These are phyloP conservation scores for Acrossocheilus wenchowensis DNA, from an alignment of 2,797 vertebrate species.

Conservation along the genomic window DNA sequence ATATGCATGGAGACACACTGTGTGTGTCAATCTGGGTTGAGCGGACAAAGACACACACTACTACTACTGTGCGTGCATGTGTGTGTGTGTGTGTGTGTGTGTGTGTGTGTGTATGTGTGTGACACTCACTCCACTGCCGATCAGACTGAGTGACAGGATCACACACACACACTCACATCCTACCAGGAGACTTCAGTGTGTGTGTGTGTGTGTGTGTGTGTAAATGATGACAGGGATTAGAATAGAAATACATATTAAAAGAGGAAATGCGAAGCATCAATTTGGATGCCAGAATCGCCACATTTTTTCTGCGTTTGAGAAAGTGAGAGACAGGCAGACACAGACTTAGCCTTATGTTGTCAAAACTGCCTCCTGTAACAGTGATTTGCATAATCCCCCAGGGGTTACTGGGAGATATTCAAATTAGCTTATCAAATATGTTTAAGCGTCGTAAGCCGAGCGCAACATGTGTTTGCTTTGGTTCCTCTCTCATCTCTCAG, in stretches of 20 bases:
- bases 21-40: constrained; percentile 8
- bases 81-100: constrained; percentile 27
- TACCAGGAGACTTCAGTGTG: constrained; percentile 50
- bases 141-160: constrained; percentile 69
- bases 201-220: constrained; percentile 39
- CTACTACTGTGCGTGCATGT: constrained; percentile 8
- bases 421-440: constrained; percentile 50
- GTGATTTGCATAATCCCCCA: constrained; percentile 52
- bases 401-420: constrained; percentile 47
- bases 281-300: constrained; percentile 58
- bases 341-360: constrained; percentile 47
- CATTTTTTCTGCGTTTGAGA: constrained; percentile 14
- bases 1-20: not conserved
- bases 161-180: constrained; percentile 43
- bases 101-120: constrained; percentile 47
- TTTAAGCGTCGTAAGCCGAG: constrained; percentile 31
- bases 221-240: constrained; percentile 69
- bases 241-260: constrained; percentile 67
- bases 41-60: not conserved
- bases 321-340: constrained; percentile 38
- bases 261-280: constrained; percentile 63
- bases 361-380: constrained; percentile 47
- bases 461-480: constrained; percentile 38
- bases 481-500: not conserved
- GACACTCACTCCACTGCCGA: constrained; percentile 58